Evolutionary conservation across 2,113 vertebrate genomes (phyloP).

Genomic region (Nothocercus julius): DNA sequence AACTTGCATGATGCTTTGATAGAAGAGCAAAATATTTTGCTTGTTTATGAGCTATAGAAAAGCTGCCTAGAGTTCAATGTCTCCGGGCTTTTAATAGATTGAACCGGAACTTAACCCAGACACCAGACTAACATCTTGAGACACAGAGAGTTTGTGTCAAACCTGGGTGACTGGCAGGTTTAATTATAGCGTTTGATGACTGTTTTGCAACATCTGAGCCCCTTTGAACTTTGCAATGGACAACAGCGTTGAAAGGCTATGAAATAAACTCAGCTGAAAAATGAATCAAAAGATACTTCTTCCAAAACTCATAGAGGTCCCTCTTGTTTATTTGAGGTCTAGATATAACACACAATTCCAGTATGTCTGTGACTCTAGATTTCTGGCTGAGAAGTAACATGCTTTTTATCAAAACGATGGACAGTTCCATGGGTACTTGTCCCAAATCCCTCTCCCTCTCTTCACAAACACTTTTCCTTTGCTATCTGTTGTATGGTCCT

Average conservation of each 20-base stretch:
- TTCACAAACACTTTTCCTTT: background rate
- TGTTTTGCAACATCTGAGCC: conserved; percentile 53
- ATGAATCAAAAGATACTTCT: background rate
- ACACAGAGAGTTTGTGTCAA: conserved; percentile 47
- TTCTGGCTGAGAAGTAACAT: background rate
- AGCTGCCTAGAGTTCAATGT: background rate
- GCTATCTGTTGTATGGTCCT: background rate
- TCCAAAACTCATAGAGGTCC: conserved; percentile 7
- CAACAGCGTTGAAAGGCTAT: conserved; percentile 43
- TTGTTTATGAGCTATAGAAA: background rate
- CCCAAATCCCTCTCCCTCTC: background rate
- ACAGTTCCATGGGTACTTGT: background rate
- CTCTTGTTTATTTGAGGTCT: conserved; percentile 17
- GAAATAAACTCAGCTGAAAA: conserved; percentile 40
- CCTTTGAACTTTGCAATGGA: conserved; percentile 51
- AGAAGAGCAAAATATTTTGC: background rate
- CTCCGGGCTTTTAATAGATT: background rate
- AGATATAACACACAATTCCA: background rate
- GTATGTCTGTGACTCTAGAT: background rate
- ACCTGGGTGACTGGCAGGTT: conserved; percentile 57
- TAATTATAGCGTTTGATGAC: conserved; percentile 56
- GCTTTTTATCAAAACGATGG: background rate
- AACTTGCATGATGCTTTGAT: background rate
- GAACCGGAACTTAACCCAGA: background rate
- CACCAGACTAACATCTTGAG: conserved; percentile 52